Evolutionary conservation across 2,113 vertebrate genomes (phyloP).

Genomic region (Columbina picui): DNA sequence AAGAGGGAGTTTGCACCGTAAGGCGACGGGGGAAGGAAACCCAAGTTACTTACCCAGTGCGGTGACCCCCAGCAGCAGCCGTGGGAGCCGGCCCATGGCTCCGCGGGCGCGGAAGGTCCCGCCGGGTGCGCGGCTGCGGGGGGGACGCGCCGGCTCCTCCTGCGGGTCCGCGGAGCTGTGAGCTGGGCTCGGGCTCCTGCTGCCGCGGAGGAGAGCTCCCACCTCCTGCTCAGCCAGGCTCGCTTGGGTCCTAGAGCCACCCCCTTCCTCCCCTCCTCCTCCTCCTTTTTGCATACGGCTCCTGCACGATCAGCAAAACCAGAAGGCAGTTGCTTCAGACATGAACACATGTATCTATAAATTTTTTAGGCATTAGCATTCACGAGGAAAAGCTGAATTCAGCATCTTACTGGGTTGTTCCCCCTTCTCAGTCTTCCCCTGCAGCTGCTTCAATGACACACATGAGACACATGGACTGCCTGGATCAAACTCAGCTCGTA

Average conservation of each 20-base stretch:
- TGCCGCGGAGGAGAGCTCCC: slow-evolving; percentile 56
- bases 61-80: background rate
- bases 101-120: background rate
- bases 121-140: background rate
- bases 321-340: background rate
- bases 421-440: background rate
- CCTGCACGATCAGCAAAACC: slow-evolving; percentile 10
- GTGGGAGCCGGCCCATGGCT: slow-evolving; percentile 18
- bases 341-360: background rate
- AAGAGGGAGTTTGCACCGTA: background rate
- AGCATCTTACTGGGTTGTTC: background rate
- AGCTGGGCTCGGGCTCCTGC: slow-evolving; percentile 11
- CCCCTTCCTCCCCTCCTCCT: background rate
- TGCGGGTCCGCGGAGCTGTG: slow-evolving; percentile 20
- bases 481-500: background rate
- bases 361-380: background rate
- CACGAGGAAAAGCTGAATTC: background rate
- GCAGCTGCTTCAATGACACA: background rate
- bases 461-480: rapidly evolving
- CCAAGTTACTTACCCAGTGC: background rate
- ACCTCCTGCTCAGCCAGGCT: slow-evolving; percentile 49
- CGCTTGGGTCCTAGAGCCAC: slow-evolving; percentile 61
- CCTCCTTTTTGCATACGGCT: slow-evolving; percentile 1
- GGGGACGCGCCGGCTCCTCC: background rate
- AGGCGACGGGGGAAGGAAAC: background rate